These are phyloP conservation scores for Macroteleia sp. DNA, from an alignment of 2,888 invertebrate species.

Conservation along the genomic window DNA sequence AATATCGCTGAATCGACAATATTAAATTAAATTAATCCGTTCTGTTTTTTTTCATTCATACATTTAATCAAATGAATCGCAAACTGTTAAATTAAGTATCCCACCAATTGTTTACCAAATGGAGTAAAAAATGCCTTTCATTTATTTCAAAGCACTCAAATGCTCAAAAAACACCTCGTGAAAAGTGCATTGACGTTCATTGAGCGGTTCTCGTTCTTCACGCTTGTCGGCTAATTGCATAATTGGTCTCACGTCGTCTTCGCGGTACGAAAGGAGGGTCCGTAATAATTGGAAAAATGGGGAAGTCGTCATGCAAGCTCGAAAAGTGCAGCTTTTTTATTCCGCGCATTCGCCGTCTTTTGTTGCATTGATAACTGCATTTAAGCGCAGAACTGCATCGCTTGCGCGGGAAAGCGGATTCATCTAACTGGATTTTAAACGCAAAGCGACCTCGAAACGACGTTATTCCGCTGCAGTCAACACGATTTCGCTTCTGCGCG, in stretches of 20 bases:
- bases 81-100: neutral
- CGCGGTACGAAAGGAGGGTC: constrained; percentile 25
- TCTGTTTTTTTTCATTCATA: no score
- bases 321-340: constrained; percentile 48
- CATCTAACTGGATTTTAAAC: constrained; percentile 79
- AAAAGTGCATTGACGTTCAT: constrained; percentile 45
- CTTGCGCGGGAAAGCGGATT: constrained; percentile 68
- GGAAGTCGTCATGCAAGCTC: constrained; percentile 26
- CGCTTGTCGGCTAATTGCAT: constrained; percentile 37
- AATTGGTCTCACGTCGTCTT: constrained; percentile 59
- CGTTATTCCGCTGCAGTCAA: constrained; percentile 81
- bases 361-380: constrained; percentile 63
- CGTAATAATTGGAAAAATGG: constrained; percentile 43
- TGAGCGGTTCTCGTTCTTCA: constrained; percentile 8
- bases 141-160: constrained; percentile 16
- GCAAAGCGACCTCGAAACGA: constrained; percentile 74
- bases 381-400: constrained; percentile 52
- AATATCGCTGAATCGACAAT: no score
- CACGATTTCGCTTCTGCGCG: constrained; percentile 75
- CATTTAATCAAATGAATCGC: constrained; percentile 10
- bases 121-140: constrained; percentile 21
- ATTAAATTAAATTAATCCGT: no score
- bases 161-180: constrained; percentile 35
- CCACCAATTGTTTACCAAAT: neutral
- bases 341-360: constrained; percentile 36